Base-by-base conservation (phyloP, 2,113 vertebrate species). In the Python bivittatus region DNA sequence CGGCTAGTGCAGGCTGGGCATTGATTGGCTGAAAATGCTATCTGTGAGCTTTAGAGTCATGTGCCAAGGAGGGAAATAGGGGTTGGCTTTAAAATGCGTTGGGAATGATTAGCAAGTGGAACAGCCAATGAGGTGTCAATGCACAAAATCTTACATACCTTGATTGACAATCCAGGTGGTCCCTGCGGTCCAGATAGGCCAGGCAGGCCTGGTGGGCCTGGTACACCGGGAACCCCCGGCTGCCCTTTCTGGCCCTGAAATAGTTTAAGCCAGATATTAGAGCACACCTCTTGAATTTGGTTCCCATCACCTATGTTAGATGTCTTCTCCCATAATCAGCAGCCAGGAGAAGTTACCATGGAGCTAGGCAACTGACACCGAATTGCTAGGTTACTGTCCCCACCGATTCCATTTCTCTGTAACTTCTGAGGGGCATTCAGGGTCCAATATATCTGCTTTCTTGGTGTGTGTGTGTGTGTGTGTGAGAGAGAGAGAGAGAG, bases 81-180 rank as follows among this genome's bases (percentile, higher is more conserved):
- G 64, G 13, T 20, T 33, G 64, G 64, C 64, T 33, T 72, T 72
- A 7, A 68, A 72, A 72, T 33, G 64, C 5, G 1, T 17, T 1
- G 13, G n/a, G 64, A 72, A 72, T 17, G n/a, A 33, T 33, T 33
- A n/a, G 20, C n/a, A 38, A 1, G 1, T 20, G 7, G n/a, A 15
- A 20, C n/a, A 72, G 15, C n/a, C n/a, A 38, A 72, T 72, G n/a
- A 38, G 68, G 8, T 6, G 9, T 13, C 29, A 22, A 29, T 10
- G 29, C 25, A 83, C 0, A 58, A 58, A 8, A 87, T n/a, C 84
- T 84, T 15, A 25, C 90, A 93, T 93, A 99, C 99, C 98, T 99
- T 99, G 84, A 98, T 85, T 48, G 98, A 98, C 60, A 96, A 88
- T 17, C 98, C 98, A 17, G 98, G 97, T 64, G 97, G 94, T 0